Evolutionary conservation across 2,113 vertebrate species (phyloP), one percentile per base, ranked within the genome.

Genomic region (Myanophis thanlyinensis): DNA sequence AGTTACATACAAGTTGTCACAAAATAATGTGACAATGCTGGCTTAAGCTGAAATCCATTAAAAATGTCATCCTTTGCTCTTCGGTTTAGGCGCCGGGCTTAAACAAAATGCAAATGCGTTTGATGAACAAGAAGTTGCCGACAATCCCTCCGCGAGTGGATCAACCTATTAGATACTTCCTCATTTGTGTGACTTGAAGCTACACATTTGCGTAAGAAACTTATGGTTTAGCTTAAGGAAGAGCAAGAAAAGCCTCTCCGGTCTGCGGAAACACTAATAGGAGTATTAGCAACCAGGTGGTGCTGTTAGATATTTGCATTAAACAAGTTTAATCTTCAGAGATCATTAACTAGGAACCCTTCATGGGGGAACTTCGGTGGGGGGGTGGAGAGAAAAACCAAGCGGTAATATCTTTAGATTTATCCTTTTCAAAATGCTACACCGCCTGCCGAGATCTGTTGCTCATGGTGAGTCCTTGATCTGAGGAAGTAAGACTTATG

Each of bases 241-340:
- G 47, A 46, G 62, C 0, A 13, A 2, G 22, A 30, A 7, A 52
- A 40, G 56, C 4, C 10, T 54, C 54, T 56, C 13, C 23, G 59
- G 88, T 84, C 18, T 49, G 84, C 30, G 48, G 48, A 48, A 44
- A 10, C 48, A 30, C 40, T 91, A 87, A 30, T 49, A 48, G 59
- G 30, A 88, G 73, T 44, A 27, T 90, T 90, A 87, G 49, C 67
- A 62, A 51, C 30, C 67, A 92, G 92, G 51, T 35, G 40, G 4
- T 8, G 89, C 2, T 89, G 2, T 49, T 53, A 88, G 53, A 22
- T 30, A 46, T 12, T 40, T 25, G n/a, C 53, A 86, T 89, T 62
- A 93, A 90, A 94, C 89, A 5, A n/a, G 46, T 88, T 91, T 85
- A 91, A 93, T 93, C 95, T 94, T 93, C 91, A 56, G 85, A 93